Percentiles rank a stretch among this genome's conserved stretches.
phyloP scores from a whole-genome alignment of 2,888 invertebrate genomes.

The Mesoligia furuncula region DNA sequence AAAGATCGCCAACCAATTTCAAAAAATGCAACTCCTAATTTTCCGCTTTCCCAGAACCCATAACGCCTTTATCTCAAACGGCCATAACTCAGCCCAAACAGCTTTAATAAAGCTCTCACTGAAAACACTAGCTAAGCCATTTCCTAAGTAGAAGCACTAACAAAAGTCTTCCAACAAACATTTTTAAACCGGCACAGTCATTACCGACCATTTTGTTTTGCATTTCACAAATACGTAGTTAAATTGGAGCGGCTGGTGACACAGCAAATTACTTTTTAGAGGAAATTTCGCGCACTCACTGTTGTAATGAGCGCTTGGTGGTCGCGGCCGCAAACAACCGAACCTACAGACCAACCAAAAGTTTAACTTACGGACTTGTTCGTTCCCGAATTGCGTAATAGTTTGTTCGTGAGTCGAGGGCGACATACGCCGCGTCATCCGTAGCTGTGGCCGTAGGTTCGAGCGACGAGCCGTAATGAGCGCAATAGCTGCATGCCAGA shows the following conservation, averaged over 20 bases:
- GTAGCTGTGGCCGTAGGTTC: conserved; percentile 3
- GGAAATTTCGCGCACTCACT: conserved; percentile 82
- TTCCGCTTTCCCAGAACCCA: conserved; percentile 4
- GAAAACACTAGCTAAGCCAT: conserved; percentile 59
- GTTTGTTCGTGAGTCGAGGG: conserved; percentile 43
- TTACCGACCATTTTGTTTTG: conserved; percentile 82
- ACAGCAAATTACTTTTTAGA: conserved; percentile 86
- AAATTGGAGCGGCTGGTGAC: conserved; percentile 80
- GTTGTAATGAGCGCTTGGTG: conserved; percentile 80
- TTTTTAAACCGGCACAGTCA: conserved; percentile 81
- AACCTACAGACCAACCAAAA: conserved; percentile 78
- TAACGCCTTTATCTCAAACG: conserved; percentile 43
- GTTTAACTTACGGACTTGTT: conserved; percentile 80
- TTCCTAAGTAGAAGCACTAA: conserved; percentile 61
- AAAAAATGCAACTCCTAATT: conserved; percentile 34
- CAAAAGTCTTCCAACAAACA: conserved; percentile 67
- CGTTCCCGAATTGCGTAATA: conserved; percentile 74
- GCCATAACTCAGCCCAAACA: conserved; percentile 64
- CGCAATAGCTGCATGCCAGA: conserved; percentile 40
- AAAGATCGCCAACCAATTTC: conserved; percentile 23
- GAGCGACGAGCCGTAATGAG: conserved; percentile 43
- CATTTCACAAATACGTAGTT: conserved; percentile 81
- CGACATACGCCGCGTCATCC: conserved; percentile 35
- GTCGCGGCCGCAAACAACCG: conserved; percentile 81
- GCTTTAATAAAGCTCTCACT: conserved; percentile 65